Evolutionary conservation across 2,113 vertebrate species (phyloP), one percentile per base, ranked within the genome.

Genomic region (Hepsetus odoe): DNA sequence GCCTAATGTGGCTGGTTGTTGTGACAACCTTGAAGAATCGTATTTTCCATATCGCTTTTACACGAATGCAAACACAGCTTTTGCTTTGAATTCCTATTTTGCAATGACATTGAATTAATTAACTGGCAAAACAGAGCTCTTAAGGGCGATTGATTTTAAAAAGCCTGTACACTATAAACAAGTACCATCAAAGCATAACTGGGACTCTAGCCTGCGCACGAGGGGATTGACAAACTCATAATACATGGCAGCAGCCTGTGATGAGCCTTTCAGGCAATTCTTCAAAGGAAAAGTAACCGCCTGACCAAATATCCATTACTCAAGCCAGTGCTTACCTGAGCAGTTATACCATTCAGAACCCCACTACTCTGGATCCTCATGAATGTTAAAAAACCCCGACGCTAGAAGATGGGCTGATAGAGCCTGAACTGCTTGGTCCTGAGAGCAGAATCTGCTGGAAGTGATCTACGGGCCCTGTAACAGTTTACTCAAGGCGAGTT

Each of bases 101-200:
- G 56, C 74, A 49, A 30, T 72, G 64, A 71, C 38, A 73, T 68
- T 80, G 69, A 80, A 53, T 28, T 64, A 58, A 79, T 80, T 79
- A 49, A n/a, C 68, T 33, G 26, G n/a, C 24, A 65, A 71, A 67
- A 65, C 67, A 30, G 64, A 22, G n/a, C 38, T 79, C 72, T 72
- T 55, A 68, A 40, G 38, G 40, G 10, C 10, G 5, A 80, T 61
- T 68, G 62, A 76, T 72, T 82, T 71, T 70, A 32, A 66, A 58
- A 75, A 42, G 40, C 3, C n/a, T 59, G 35, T 26, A 53, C 35
- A 46, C 62, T 58, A 46, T 56, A 79, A 79, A 82, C 67, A 62
- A 74, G 64, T 59, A 61, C 71, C 72, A 64, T 81, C 79, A 75
- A 74, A 81, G 76, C 75, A 75, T 51, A 44, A 68, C 42, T 67